These are phyloP conservation scores for Corythaixoides concolor DNA, from an alignment of 2,113 vertebrate species.

Conservation along the genomic window DNA sequence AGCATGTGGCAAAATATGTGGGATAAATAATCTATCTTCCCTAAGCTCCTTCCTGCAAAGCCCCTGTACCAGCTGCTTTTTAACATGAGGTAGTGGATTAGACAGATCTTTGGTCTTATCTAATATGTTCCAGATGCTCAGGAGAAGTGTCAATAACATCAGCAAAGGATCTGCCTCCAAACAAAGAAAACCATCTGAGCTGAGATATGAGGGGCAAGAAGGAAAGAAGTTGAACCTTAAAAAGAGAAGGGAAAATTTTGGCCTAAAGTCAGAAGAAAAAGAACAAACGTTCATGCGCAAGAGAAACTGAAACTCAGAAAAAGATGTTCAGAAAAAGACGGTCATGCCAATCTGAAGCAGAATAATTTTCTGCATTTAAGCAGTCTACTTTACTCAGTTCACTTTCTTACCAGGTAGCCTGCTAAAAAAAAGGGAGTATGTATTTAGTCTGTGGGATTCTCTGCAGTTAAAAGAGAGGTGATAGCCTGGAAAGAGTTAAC, in stretches of 20 bases:
- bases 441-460: not conserved
- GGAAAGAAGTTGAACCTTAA: not conserved
- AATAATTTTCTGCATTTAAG: not conserved
- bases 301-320: not conserved
- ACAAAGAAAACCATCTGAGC: not conserved
- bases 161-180: slow-evolving; percentile 41
- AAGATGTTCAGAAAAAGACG: not conserved
- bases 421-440: not conserved
- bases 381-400: not conserved
- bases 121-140: slow-evolving; percentile 42
- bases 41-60: slow-evolving; percentile 42
- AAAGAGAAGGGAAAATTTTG: not conserved
- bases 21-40: slow-evolving; percentile 53
- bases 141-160: slow-evolving; percentile 44
- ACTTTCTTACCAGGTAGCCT: not conserved
- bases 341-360: not conserved
- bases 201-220: not conserved
- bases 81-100: slow-evolving; percentile 45
- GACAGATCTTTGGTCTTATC: slow-evolving; percentile 45
- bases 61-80: slow-evolving; percentile 57
- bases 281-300: not conserved
- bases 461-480: not conserved
- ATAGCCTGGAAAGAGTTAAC: slow-evolving; percentile 38
- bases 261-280: not conserved
- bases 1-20: slow-evolving; percentile 57